Percentiles rank a stretch among this genome's conserved stretches.
These are phyloP conservation scores for Tiphia femorata DNA, from an alignment of 2,888 invertebrate genomes.

Conservation along the genomic window DNA sequence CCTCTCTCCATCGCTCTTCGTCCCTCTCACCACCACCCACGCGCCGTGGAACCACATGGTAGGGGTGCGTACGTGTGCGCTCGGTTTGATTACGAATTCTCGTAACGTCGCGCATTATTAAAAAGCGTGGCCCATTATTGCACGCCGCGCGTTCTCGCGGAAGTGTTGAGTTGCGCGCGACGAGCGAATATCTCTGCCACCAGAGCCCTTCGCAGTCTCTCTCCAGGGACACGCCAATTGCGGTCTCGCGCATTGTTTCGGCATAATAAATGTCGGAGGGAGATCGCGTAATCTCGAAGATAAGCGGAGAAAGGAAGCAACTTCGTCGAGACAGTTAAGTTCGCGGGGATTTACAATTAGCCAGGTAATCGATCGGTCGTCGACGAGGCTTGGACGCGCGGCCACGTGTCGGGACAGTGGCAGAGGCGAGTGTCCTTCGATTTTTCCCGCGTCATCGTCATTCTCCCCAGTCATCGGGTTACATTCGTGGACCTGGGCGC, in stretches of 20 bases:
- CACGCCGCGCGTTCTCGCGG: conserved; percentile 36
- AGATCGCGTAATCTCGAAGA: no score
- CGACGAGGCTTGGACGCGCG: no score
- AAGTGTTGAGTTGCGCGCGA: conserved; percentile 31
- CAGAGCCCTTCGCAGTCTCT: conserved; percentile 26
- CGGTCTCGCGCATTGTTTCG: conserved; percentile 32
- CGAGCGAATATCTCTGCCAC: conserved; percentile 11
- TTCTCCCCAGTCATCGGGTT: no score
- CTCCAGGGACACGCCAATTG: conserved; percentile 22
- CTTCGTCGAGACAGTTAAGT: no score
- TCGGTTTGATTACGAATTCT: conserved; percentile 48
- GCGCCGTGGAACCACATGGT: neutral
- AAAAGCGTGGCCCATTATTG: conserved; percentile 44
- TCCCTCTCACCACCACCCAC: neutral
- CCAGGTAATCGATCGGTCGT: no score
- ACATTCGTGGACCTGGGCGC: no score
- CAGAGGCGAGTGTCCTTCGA: no score
- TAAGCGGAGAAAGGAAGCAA: no score
- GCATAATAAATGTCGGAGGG: no score
- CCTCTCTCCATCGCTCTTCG: conserved; percentile 4
- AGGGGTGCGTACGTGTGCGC: conserved; percentile 14
- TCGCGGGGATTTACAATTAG: no score
- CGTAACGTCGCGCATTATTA: conserved; percentile 48
- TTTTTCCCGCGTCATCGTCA: no score
- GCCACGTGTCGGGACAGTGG: no score